A percentile compares a stretch with the other conserved stretches of the same genome.
Conservation (phyloP, 2,797 vertebrate genomes). For the Notoglanidium macrostoma region DNA sequence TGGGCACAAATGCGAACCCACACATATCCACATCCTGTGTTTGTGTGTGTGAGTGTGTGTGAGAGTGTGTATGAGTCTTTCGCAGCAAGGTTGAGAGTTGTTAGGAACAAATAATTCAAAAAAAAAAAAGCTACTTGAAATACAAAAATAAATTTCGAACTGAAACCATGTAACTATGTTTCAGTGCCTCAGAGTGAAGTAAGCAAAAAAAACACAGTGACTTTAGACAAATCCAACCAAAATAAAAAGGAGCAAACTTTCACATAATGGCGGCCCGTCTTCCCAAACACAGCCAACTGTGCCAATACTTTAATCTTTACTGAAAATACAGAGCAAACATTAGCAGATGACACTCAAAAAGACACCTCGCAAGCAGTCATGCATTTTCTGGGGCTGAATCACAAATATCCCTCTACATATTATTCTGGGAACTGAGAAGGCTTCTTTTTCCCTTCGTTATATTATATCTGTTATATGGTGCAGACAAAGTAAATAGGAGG, state of each 20-base stretch:
- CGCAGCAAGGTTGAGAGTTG: not conserved
- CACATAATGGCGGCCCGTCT: not conserved
- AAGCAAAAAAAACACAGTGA: not conserved
- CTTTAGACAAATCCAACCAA: not conserved
- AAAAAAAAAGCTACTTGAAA: not conserved
- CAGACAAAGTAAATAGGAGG: not conserved
- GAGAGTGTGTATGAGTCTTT: not conserved
- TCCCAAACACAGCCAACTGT: constrained; percentile 11
- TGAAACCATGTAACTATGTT: not conserved
- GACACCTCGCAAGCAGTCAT: not conserved
- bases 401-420: constrained; percentile 8
- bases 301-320: constrained; percentile 22
- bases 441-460: not conserved
- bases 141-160: not conserved
- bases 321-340: constrained; percentile 27
- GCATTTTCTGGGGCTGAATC: constrained; percentile 15
- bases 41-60: constrained; percentile 12
- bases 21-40: not conserved
- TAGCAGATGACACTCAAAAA: constrained; percentile 25
- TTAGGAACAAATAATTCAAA: not conserved
- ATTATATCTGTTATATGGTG: not conserved
- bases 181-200: not conserved
- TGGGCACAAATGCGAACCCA: not conserved
- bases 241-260: not conserved
- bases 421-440: not conserved